Base-by-base conservation (phyloP, 2,888 invertebrate genomes). In the Melinaea menophilus region DNA sequence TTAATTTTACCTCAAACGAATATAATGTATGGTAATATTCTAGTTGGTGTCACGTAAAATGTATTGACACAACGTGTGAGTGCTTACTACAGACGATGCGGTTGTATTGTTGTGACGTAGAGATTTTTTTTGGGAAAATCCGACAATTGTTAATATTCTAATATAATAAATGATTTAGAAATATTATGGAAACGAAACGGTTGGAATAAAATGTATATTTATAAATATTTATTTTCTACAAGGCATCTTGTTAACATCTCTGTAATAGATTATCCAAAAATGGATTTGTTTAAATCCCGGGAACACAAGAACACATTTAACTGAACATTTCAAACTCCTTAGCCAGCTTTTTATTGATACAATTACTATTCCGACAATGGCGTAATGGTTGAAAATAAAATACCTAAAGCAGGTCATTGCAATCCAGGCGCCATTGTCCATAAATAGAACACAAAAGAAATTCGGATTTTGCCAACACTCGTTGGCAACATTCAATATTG, bases 351-450 rank as follows among this genome's bases (percentile, higher is more conserved):
- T 81, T 82, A 80, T 82, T 78, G 81, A 81, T 71, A 82, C 83
- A 84, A 84, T 84, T 80, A 83, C 80, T 79, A 75, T 71, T 74
- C 73, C 75, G 75, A 84, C 82, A 86, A 84, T 79, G 75, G 80
- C 77, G 79, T 82, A 84, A 86, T 84, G 77, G 80, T 74, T 75
- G 76, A 81, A 86, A 87, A 87, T 84, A 86, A 86, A 86, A 82
- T 79, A 79, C 75, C 79, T 79, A 79, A 81, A 82, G 75, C 77
- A 79, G 77, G 74, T 73, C 79, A 65, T 69, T 81, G 83, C 88
- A 87, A 86, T 88, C 81, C 82, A 79, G 77, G 81, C 73, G 77
- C 86, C 78, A 88, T 88, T 87, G 88, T 88, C 84, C 85, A 78
- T 85, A 81, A 85, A 83, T 79, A 79, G 78, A 77, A 72, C 74